These are phyloP conservation scores for Leptoclinus maculatus DNA, from an alignment of 2,797 vertebrate genomes.

Conservation along the genomic window DNA sequence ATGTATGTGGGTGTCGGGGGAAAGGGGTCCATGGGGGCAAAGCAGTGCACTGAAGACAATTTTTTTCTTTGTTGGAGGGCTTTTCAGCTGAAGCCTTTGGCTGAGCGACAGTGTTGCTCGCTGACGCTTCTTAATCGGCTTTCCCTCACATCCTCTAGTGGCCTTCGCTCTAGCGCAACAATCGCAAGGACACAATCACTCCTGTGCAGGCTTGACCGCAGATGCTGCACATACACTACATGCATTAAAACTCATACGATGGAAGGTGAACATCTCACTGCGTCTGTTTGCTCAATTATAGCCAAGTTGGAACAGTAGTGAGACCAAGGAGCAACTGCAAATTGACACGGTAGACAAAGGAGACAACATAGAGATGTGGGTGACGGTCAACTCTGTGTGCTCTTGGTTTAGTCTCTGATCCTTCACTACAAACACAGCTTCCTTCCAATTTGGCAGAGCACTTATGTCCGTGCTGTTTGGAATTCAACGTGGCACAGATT, in stretches of 20 bases:
- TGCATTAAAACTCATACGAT: slow-evolving; percentile 31
- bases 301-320: not conserved
- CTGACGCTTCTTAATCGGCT: slow-evolving; percentile 79
- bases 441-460: slow-evolving; percentile 20
- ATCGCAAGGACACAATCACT: slow-evolving; percentile 68
- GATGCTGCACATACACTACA: slow-evolving; percentile 17
- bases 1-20: not conserved
- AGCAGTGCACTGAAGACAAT: slow-evolving; percentile 33
- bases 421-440: slow-evolving; percentile 29
- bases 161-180: slow-evolving; percentile 60
- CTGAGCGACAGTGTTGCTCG: slow-evolving; percentile 65
- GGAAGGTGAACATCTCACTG: slow-evolving; percentile 3
- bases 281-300: not conserved
- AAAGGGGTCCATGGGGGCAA: slow-evolving; percentile 16
- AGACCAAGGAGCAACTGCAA: not conserved
- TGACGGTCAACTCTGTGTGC: slow-evolving; percentile 14
- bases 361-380: slow-evolving; percentile 12
- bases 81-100: slow-evolving; percentile 62
- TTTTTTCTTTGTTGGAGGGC: slow-evolving; percentile 51
- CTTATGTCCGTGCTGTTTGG: slow-evolving; percentile 17
- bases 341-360: slow-evolving; percentile 2
- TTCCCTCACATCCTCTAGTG: slow-evolving; percentile 68
- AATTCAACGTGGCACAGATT: slow-evolving; percentile 22
- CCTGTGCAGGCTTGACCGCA: slow-evolving; percentile 45
- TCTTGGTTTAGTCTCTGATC: slow-evolving; percentile 36